Evolutionary conservation across 2,888 invertebrate genomes (phyloP), one percentile per base, ranked within the genome.

Genomic region (Eupithecia pulchellata): DNA sequence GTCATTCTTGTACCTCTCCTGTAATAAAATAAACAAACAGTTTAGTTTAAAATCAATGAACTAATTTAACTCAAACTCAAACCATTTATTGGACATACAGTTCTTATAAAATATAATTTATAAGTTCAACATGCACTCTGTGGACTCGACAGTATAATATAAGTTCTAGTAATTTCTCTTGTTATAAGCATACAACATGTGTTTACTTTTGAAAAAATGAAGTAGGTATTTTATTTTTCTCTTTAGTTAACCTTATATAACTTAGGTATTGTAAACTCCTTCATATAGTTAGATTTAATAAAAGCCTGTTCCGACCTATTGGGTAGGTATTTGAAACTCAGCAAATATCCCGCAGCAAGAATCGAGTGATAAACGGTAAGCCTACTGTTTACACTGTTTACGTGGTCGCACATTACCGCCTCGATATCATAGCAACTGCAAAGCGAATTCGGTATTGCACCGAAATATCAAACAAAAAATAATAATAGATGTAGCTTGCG

Each of bases 1-100:
- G 88, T 99, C 99, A 85, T 97, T 97, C 89, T 98, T 97, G 91
- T 98, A 99, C 83, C 98, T 96, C 86, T 98, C 98, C 99, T 99
- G 95, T 58, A 75, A 69, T 20, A 32, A 70, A 64, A 61, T 0
- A 17, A 2, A 17, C 20, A 61, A 47, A 47, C 8, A 4, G 1
- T 52, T 25, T 1, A n/a, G 1, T 13, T 20, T 4, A 11, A 25
- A 25, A 4, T 25, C 6, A 57, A 29, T 29, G 42, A 42, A 42
- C 42, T 11, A 8, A 32, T 34, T 39, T n/a, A 8, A 47, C n/a
- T 42, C n/a, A 42, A n/a, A 9, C 20, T 47, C n/a, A n/a, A n/a
- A n/a, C n/a, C n/a, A n/a, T n/a, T n/a, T n/a, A n/a, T n/a, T n/a
- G n/a, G n/a, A n/a, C n/a, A n/a, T n/a, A n/a, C n/a, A n/a, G n/a